Evolutionary conservation across 2,113 vertebrate genomes (phyloP).

Genomic region (Carassius carassius): DNA sequence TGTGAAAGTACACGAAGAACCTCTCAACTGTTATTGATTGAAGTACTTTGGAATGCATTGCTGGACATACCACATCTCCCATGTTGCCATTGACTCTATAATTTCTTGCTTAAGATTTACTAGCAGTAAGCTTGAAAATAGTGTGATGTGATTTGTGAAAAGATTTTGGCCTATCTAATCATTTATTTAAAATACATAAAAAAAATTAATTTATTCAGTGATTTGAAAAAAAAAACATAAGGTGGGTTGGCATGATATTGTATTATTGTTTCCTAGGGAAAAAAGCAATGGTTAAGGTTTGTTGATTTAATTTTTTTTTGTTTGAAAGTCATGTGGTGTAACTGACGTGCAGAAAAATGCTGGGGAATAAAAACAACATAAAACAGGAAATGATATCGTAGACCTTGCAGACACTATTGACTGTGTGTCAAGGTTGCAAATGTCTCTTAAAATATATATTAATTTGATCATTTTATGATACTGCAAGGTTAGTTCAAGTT

Average conservation of each 20-base stretch:
- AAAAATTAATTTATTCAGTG: background rate
- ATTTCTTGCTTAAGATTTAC: background rate
- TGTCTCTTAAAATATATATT: background rate
- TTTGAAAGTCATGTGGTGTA: no score
- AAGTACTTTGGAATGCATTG: background rate
- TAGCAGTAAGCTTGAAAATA: background rate
- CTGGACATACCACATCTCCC: background rate
- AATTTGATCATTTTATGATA: background rate
- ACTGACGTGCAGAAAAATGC: no score
- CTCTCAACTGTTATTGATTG: background rate
- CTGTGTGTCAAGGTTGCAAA: background rate
- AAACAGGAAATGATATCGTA: background rate
- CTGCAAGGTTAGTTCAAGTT: background rate
- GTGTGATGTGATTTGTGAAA: no score
- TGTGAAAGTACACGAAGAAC: background rate
- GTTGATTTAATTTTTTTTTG: no score
- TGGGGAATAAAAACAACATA: no score
- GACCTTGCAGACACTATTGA: background rate
- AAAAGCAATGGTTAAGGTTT: no score
- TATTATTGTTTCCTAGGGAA: no score
- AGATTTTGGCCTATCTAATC: background rate
- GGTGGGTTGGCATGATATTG: no score
- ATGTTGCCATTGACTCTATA: no score
- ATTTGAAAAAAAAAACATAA: background rate
- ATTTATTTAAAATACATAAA: background rate